Evolutionary conservation across 2,888 invertebrate species (phyloP).

Genomic region (Himalopsyche kuldschensis): DNA sequence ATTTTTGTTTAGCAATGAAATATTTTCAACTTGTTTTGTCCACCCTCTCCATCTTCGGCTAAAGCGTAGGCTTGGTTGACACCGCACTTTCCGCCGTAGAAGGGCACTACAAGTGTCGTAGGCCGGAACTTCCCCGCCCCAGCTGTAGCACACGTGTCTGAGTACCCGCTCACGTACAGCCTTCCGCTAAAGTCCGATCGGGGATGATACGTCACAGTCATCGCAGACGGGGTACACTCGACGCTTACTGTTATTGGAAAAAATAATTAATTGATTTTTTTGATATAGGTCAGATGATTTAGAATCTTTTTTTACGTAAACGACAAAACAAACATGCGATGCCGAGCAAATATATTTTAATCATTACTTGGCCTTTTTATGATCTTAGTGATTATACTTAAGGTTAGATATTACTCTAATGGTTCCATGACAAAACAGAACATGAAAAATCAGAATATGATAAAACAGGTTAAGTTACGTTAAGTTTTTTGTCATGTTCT

Average conservation of each 20-base stretch:
- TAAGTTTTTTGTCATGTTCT: too few relatives aligned
- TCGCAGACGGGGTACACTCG: slow-evolving; percentile 70
- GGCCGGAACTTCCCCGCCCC: slow-evolving; percentile 49
- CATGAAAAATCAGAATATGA: too few relatives aligned
- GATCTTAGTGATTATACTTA: too few relatives aligned
- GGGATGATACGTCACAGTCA: slow-evolving; percentile 69
- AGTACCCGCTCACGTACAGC: slow-evolving; percentile 78
- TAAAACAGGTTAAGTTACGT: too few relatives aligned
- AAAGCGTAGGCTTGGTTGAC: slow-evolving; percentile 61
- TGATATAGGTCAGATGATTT: too few relatives aligned
- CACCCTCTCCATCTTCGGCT: slow-evolving; percentile 51
- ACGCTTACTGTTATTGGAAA: slow-evolving; percentile 66
- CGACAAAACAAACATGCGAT: too few relatives aligned
- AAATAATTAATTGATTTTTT: not conserved
- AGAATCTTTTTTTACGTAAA: too few relatives aligned
- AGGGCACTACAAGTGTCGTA: slow-evolving; percentile 62
- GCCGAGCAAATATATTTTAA: too few relatives aligned
- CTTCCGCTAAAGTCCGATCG: slow-evolving; percentile 69
- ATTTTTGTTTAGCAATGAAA: not conserved
- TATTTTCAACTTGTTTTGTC: slow-evolving; percentile 54
- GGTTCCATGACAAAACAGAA: too few relatives aligned
- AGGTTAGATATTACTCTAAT: too few relatives aligned
- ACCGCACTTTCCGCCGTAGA: slow-evolving; percentile 60
- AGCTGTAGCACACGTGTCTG: slow-evolving; percentile 70
- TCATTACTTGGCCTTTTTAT: too few relatives aligned